phyloP scores from a whole-genome alignment of 1,140 invertebrate species.

The Temnothorax longispinosus region DNA sequence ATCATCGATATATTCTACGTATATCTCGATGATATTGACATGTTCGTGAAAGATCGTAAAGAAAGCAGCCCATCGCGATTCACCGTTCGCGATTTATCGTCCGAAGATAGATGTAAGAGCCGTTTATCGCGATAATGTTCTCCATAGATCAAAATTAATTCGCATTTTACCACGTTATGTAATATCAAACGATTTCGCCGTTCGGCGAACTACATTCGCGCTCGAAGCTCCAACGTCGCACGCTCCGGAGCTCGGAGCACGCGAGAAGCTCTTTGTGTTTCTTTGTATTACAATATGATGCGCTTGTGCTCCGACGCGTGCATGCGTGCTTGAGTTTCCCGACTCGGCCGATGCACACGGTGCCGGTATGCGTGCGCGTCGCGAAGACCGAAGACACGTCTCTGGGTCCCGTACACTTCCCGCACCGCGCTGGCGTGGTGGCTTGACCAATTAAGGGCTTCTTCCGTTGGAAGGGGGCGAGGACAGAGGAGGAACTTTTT shows the following conservation, averaged over 20 bases:
- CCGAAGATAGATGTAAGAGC: neutral
- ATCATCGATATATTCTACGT: neutral
- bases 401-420: constrained; percentile 79
- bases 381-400: constrained; percentile 77
- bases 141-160: neutral
- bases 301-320: neutral
- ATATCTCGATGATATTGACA: neutral
- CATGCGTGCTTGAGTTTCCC: constrained; percentile 64
- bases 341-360: constrained; percentile 54
- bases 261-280: neutral
- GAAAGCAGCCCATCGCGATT: neutral
- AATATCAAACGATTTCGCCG: neutral
- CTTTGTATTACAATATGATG: neutral
- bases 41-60: neutral
- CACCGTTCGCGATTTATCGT: neutral
- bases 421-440: constrained; percentile 74
- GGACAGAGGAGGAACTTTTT: constrained; percentile 9
- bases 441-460: constrained; percentile 81
- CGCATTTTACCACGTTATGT: neutral
- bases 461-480: constrained; percentile 57
- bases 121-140: neutral
- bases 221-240: neutral
- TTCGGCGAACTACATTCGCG: neutral
- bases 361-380: constrained; percentile 51
- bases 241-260: neutral